Percentiles rank a stretch among this genome's conserved stretches.
Evolutionary conservation across 1,140 invertebrate genomes (phyloP).

Genomic region (Leptoteleia sp.): DNA sequence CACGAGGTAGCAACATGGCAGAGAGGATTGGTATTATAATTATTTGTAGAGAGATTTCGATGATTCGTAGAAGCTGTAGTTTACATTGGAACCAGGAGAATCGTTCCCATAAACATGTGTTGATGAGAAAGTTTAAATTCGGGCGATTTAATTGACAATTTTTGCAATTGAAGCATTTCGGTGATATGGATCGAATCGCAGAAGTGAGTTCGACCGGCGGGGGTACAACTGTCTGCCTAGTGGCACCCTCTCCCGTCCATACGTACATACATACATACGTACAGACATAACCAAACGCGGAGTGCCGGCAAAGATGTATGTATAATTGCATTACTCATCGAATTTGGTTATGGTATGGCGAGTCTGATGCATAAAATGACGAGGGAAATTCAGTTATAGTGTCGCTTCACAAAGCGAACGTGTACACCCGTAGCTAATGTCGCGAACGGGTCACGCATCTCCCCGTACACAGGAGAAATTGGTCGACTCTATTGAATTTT

Average conservation of each 20-base stretch:
- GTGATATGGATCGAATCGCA: neutral
- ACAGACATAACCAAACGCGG: conserved; percentile 60
- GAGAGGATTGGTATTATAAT: no score
- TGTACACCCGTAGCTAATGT: conserved; percentile 68
- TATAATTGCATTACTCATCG: conserved; percentile 77
- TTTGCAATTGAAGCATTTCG: no score
- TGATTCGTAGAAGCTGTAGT: no score
- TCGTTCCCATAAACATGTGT: no score
- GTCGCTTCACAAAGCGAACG: conserved; percentile 76
- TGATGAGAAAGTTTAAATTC: no score
- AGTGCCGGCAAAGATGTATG: conserved; percentile 75
- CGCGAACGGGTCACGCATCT: conserved; percentile 67
- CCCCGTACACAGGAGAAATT: conserved; percentile 64
- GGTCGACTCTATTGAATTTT: conserved; percentile 67
- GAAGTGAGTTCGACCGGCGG: conserved; percentile 28
- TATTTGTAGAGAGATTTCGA: no score
- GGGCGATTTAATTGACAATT: no score
- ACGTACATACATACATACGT: conserved; percentile 45
- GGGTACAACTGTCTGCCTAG: no score
- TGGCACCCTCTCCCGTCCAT: no score
- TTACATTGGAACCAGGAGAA: no score
- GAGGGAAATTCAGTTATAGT: conserved; percentile 76
- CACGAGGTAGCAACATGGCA: no score
- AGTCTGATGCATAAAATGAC: conserved; percentile 79
- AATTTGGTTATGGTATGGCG: conserved; percentile 78